Evolutionary conservation across 2,797 vertebrate genomes (phyloP), one percentile per base, ranked within the genome.

Genomic region (Sebastes matsubarae): DNA sequence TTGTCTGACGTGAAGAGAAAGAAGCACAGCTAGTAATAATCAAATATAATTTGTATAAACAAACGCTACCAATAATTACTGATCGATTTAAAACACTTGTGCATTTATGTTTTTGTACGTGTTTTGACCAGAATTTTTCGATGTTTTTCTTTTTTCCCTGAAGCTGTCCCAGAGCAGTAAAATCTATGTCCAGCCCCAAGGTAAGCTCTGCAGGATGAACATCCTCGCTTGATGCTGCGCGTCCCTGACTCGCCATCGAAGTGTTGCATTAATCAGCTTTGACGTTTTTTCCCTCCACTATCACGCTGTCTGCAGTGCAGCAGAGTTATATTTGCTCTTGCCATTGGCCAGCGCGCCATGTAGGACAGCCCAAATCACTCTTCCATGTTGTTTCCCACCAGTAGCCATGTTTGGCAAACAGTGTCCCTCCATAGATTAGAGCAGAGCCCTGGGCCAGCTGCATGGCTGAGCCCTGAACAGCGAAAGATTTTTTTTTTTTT

Each of bases 121-220:
- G 80, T 59, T 73, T 70, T 84, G 64, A 88, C 46, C 61, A 55
- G 20, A 70, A 14, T 24, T 79, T 20, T 69, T 38, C 22, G 11
- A 22, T 75, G 46, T 71, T 78, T 78, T 66, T 84, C 60, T 89
- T 58, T 58, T 83, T 52, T 52, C 92, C 67, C 81, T 79, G 65
- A 87, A 99, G 98, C 96, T 96, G 2, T 95, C 95, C 50, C 95
- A 94, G 14, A 93, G 91, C 89, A 94, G 86, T 68, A 97, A 98
- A 94, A 97, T 99, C 73, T 90, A 94, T 24, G 94, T 99, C 27
- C 98, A 99, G 78, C 95, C 95, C 69, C 98, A 99, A 98, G 98
- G 98, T 99, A 93, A 96, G 96, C 78, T 24, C 64, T 75, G 58
- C 76, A 76, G 69, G 81, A 85, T 72, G 68, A 79, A 79, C 69